Conservation (phyloP, 2,113 vertebrate genomes). For the Cercocebus atys region DNA sequence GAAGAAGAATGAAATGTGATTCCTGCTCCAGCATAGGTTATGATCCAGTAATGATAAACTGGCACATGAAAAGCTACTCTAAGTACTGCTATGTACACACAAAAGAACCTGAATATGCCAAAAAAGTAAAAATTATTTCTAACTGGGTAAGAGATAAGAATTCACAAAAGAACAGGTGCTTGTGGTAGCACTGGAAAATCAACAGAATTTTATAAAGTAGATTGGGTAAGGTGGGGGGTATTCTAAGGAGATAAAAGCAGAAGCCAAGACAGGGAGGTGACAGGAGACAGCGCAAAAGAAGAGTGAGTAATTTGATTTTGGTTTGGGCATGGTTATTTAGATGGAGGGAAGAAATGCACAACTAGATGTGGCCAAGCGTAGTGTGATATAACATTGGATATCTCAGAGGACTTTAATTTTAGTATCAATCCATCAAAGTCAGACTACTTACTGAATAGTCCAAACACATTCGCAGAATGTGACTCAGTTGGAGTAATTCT, state of each 20-base stretch:
- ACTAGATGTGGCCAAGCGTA: background rate
- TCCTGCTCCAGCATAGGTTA: background rate
- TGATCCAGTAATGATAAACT: background rate
- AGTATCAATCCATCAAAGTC: constrained; percentile 49
- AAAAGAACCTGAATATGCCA: background rate
- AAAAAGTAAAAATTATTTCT: background rate
- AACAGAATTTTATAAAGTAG: background rate
- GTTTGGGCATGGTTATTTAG: background rate
- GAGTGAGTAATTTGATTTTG: background rate
- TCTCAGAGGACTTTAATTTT: constrained; percentile 35
- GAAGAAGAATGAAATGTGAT: constrained; percentile 3
- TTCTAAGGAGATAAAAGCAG: background rate
- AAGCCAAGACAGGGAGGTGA: background rate
- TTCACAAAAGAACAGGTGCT: background rate
- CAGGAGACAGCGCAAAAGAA: background rate
- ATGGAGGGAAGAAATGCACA: background rate
- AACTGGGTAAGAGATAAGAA: background rate
- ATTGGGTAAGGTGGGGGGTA: background rate
- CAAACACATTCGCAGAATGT: constrained; percentile 20
- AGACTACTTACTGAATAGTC: background rate
- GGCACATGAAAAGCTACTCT: background rate
- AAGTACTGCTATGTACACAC: background rate
- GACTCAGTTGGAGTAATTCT: background rate
- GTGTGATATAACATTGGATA: background rate
- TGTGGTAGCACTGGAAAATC: background rate